phyloP scores from a whole-genome alignment of 2,888 invertebrate genomes.

The Orthosia gracilis region DNA sequence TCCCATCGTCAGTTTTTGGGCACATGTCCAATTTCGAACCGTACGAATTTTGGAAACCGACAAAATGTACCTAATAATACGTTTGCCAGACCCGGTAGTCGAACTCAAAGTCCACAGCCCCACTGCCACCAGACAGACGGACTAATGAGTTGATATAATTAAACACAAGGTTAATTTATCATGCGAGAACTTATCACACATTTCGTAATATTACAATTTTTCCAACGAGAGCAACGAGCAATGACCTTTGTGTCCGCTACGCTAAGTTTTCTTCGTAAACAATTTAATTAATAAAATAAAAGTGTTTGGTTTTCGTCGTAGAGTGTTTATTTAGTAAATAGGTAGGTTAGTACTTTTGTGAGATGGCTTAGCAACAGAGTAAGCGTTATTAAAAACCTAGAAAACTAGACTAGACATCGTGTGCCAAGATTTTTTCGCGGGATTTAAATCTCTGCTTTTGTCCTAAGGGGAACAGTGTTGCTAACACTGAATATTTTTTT shows the following conservation, averaged over 20 bases:
- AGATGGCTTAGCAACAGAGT: slow-evolving; percentile 1
- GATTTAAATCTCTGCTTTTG: neutral
- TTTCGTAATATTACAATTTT: slow-evolving; percentile 41
- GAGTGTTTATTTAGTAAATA: slow-evolving; percentile 4
- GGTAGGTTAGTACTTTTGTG: neutral
- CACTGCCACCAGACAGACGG: slow-evolving; percentile 22
- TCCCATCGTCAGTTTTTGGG: slow-evolving; percentile 44
- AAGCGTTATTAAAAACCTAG: slow-evolving; percentile 6
- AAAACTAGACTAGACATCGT: slow-evolving; percentile 20
- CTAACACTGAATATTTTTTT: neutral
- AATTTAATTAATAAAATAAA: slow-evolving; percentile 40
- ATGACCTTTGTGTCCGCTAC: slow-evolving; percentile 27
- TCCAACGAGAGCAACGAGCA: slow-evolving; percentile 17
- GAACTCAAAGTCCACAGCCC: slow-evolving; percentile 49
- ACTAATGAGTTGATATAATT: slow-evolving; percentile 58
- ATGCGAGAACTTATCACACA: slow-evolving; percentile 20
- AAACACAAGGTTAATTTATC: slow-evolving; percentile 52
- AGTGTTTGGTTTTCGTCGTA: neutral
- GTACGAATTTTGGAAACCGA: slow-evolving; percentile 37
- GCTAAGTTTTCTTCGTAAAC: slow-evolving; percentile 18
- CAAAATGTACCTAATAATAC: slow-evolving; percentile 26
- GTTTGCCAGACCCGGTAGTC: slow-evolving; percentile 25
- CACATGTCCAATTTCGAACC: slow-evolving; percentile 53
- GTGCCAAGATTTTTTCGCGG: slow-evolving; percentile 50
- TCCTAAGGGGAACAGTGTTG: neutral